Percentiles rank a stretch among this genome's conserved stretches.
Conservation (phyloP, 2,888 invertebrate genomes). For the Drosophila meridiana region DNA sequence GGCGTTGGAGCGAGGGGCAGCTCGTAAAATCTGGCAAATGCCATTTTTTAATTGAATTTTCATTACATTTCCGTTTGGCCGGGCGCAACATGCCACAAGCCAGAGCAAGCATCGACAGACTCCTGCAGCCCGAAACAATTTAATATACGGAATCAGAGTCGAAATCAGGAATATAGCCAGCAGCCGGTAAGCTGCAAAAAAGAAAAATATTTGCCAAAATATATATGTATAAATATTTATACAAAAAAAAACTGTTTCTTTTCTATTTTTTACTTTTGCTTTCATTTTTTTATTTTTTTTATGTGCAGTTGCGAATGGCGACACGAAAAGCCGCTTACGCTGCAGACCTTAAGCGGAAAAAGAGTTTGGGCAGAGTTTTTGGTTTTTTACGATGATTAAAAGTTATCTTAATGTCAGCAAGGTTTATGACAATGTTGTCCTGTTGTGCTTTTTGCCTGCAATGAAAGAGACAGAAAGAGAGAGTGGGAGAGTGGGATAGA, state of each 20-base stretch:
- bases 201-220: conserved; percentile 39
- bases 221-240: conserved; percentile 30
- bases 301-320: conserved; percentile 53
- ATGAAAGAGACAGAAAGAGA: background rate
- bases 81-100: conserved; percentile 51
- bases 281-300: conserved; percentile 10
- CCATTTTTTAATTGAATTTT: conserved; percentile 78
- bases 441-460: conserved; percentile 47
- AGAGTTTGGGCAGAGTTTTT: conserved; percentile 31
- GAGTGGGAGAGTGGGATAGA: background rate
- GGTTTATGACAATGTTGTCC: conserved; percentile 72
- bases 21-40: conserved; percentile 73
- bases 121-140: conserved; percentile 57
- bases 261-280: conserved; percentile 12
- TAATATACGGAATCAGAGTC: conserved; percentile 54
- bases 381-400: conserved; percentile 76
- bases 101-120: conserved; percentile 2
- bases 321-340: conserved; percentile 74
- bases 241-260: background rate
- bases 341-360: conserved; percentile 43
- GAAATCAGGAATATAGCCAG: conserved; percentile 21
- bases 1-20: background rate
- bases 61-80: conserved; percentile 75
- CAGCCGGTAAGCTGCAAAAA: conserved; percentile 39
- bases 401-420: conserved; percentile 76